Evolutionary conservation across 1,140 invertebrate genomes (phyloP), one percentile per base, ranked within the genome.

Genomic region (Laupala kohalensis): DNA sequence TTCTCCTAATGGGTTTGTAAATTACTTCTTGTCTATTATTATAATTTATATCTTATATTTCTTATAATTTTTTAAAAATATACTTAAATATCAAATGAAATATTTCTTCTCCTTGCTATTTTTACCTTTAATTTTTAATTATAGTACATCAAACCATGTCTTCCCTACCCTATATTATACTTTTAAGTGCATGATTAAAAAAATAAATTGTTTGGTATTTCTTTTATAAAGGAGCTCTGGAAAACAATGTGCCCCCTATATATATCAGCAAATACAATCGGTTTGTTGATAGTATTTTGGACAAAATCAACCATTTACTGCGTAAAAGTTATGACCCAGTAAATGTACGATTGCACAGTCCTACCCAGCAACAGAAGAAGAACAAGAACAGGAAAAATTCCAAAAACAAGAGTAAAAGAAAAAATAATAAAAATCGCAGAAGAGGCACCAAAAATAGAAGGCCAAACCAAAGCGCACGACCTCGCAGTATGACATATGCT

Each of bases 231-330:
- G 37, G 37, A 53, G 37, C 37, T 53, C 37, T 53, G 9, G 9
- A 53, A 77, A 84, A 74, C 64, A 75, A 81, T 71, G 81, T 90
- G 24, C 86, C 89, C 3, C 84, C 88, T 1, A 85, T 89, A 28
- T 90, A 91, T 79, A 88, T 91, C 27, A 82, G 86, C 26, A 91
- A 91, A 77, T 92, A 93, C 81, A 93, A 93, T 80, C 86, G 86
- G 74, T 93, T 92, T 78, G 88, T 93, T 37, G 92, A 93, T 78
- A 90, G 86, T 74, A 91, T 92, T 74, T 83, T 93, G 64, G 86
- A 85, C 27, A 85, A 89, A 73, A 92, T 93, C 78, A 93, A 93
- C 79, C 86, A 87, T 74, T 89, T 92, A 67, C 79, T 93, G 66
- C 83, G 86, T 13, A 84, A 86, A 65, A 91, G 89, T 65, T 93